phyloP scores from a whole-genome alignment of 2,113 vertebrate species.

The Perccottus glenii region DNA sequence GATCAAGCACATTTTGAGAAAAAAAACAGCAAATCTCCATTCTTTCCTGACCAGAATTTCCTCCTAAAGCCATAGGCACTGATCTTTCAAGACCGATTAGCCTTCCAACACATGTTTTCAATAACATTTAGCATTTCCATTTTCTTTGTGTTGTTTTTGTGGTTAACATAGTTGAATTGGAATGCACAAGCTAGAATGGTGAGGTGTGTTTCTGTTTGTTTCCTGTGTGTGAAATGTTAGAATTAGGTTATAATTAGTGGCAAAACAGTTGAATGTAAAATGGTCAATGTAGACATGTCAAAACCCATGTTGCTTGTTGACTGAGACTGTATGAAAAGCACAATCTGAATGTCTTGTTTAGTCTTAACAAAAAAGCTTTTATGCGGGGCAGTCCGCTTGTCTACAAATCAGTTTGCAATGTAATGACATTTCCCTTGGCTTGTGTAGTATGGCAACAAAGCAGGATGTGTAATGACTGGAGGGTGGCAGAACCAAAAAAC shows the following conservation, averaged over 20 bases:
- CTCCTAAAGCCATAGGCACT: constrained; percentile 51
- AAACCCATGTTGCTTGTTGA: not conserved
- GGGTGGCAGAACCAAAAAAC: constrained; percentile 50
- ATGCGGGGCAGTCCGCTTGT: constrained; percentile 30
- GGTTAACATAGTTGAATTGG: constrained; percentile 19
- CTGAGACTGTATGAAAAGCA: not conserved
- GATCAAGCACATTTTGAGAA: constrained; percentile 50
- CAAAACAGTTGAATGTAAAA: constrained; percentile 21
- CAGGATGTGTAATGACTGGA: constrained; percentile 29
- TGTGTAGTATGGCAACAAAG: no score
- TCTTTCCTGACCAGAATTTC: constrained; percentile 48
- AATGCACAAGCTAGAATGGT: constrained; percentile 43
- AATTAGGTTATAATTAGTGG: constrained; percentile 18
- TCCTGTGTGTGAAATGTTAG: constrained; percentile 47
- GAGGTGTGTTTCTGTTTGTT: constrained; percentile 65
- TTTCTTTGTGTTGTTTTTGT: constrained; percentile 51
- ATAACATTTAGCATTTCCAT: constrained; percentile 64
- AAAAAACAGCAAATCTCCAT: constrained; percentile 49
- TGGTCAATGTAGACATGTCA: not conserved
- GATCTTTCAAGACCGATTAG: constrained; percentile 71
- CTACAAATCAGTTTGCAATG: constrained; percentile 50
- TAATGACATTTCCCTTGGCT: constrained; percentile 57
- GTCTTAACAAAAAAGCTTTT: constrained; percentile 37
- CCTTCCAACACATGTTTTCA: constrained; percentile 63
- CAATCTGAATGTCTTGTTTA: constrained; percentile 3